A percentile compares a stretch with the other conserved stretches of the same genome.
These are phyloP conservation scores for Amphiprion clarkii DNA, from an alignment of 2,797 vertebrate species.

Conservation along the genomic window DNA sequence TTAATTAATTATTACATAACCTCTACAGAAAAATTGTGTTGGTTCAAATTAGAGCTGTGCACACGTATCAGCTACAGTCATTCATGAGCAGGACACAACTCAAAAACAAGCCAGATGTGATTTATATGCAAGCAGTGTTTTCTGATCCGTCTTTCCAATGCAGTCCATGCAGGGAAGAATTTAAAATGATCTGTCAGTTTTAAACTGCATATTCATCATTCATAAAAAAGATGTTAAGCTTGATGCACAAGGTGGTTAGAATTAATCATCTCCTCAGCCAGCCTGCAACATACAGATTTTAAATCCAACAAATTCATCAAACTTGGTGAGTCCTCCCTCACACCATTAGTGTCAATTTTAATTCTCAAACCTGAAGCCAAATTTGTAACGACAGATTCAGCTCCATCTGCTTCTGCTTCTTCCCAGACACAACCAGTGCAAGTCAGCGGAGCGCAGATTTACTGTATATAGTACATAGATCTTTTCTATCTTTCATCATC, in stretches of 20 bases:
- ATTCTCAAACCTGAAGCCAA: constrained; percentile 9
- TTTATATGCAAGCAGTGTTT: too few species aligned
- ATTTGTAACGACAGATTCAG: background rate
- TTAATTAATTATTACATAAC: too few species aligned
- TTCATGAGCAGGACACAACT: too few species aligned
- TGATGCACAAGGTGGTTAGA: background rate
- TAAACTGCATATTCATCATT: background rate
- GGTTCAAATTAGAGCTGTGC: too few species aligned
- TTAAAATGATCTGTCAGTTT: background rate
- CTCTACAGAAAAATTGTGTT: too few species aligned
- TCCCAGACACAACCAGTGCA: background rate
- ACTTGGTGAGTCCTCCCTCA: background rate
- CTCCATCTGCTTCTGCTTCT: constrained; percentile 4
- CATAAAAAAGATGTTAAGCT: background rate
- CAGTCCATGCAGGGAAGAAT: too few species aligned
- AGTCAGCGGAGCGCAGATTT: background rate
- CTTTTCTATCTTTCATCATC: background rate
- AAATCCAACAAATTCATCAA: constrained; percentile 3
- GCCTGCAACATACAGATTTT: background rate
- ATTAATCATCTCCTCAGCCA: background rate
- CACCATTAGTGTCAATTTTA: constrained; percentile 1
- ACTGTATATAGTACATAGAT: background rate
- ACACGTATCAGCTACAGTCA: too few species aligned
- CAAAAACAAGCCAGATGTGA: too few species aligned
- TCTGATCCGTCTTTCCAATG: too few species aligned